phyloP scores from a whole-genome alignment of 2,888 invertebrate genomes.

The Agonopterix heracliana region DNA sequence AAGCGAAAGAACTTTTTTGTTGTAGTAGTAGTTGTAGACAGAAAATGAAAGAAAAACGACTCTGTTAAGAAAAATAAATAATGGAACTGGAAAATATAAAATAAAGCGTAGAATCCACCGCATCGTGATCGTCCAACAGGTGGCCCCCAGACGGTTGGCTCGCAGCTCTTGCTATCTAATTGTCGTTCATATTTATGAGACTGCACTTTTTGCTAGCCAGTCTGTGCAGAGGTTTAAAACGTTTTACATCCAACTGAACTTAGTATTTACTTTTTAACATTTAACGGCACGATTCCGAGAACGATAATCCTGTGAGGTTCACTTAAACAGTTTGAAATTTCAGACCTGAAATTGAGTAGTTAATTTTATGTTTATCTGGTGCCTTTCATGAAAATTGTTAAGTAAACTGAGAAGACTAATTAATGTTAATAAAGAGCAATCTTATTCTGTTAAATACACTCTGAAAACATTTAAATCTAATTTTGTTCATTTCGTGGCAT shows the following conservation, averaged over 20 bases:
- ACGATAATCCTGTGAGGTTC: neutral
- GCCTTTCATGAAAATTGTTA: neutral
- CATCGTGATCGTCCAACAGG: constrained; percentile 35
- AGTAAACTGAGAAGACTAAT: neutral
- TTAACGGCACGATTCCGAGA: constrained; percentile 10
- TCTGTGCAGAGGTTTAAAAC: constrained; percentile 24
- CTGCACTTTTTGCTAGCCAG: constrained; percentile 27
- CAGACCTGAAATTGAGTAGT: neutral
- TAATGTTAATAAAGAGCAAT: constrained; percentile 1
- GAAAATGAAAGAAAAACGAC: too few species aligned
- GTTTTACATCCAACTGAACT: constrained; percentile 22
- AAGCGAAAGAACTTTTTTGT: too few species aligned
- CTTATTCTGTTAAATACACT: constrained; percentile 5
- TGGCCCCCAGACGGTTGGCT: constrained; percentile 31
- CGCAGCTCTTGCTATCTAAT: constrained; percentile 28
- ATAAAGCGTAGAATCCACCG: constrained; percentile 18
- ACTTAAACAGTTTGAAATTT: neutral
- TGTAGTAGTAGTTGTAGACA: too few species aligned
- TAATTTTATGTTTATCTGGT: neutral
- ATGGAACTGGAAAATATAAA: neutral
- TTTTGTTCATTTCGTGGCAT: too few species aligned
- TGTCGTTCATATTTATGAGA: constrained; percentile 55
- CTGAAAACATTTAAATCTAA: too few species aligned
- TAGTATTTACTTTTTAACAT: constrained; percentile 17
- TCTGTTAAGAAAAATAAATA: constrained; percentile 6